Conservation (phyloP, 2,888 invertebrate species). For the Pterostichus madidus region DNA sequence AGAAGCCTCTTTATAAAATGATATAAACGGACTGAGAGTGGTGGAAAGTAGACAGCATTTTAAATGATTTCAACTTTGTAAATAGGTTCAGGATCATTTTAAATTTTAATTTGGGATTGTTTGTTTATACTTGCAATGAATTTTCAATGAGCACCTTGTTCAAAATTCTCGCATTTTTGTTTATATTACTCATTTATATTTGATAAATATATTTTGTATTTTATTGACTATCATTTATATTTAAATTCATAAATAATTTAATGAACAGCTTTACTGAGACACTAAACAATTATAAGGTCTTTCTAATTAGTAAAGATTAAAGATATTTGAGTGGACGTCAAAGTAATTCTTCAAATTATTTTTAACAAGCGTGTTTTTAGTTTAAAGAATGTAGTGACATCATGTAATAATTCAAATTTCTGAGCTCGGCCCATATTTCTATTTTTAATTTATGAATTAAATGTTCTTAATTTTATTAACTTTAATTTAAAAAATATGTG, state of each 20-base stretch:
- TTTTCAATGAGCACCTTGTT: slow-evolving; percentile 8
- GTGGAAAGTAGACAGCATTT: slow-evolving; percentile 29
- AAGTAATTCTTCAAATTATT: no score
- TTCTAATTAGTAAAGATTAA: no score
- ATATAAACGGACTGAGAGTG: slow-evolving; percentile 30
- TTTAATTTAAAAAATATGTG: no score
- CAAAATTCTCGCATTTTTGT: background rate
- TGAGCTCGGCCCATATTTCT: no score
- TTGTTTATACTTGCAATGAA: slow-evolving; percentile 1
- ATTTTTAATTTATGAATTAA: no score
- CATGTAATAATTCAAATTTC: background rate
- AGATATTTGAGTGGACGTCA: no score
- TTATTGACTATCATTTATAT: background rate
- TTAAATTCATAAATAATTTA: background rate
- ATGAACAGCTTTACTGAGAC: background rate
- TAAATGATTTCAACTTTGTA: slow-evolving; percentile 22
- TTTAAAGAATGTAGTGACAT: no score
- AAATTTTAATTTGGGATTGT: slow-evolving; percentile 2
- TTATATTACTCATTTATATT: background rate
- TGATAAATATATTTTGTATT: background rate
- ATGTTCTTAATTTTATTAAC: no score
- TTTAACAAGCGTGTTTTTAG: no score
- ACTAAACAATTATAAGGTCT: no score
- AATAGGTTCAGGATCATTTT: slow-evolving; percentile 7
- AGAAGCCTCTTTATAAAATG: slow-evolving; percentile 42